A percentile compares a stretch with the other conserved stretches of the same genome.
Evolutionary conservation across 2,888 invertebrate species (phyloP).

Genomic region (Sphaerophoria rueppellii): DNA sequence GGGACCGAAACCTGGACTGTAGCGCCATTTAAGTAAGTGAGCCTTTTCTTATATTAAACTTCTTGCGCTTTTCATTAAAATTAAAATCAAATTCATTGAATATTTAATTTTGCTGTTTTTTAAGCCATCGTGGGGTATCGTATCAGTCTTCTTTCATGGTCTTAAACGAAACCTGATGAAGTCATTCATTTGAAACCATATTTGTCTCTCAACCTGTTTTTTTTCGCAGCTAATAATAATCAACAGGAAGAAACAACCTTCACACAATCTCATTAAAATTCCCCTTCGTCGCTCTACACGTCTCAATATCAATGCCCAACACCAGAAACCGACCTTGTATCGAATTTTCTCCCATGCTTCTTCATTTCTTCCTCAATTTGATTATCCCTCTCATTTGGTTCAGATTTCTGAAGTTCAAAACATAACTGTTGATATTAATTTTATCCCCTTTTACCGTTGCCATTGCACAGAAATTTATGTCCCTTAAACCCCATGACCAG

Average conservation of each 20-base stretch:
- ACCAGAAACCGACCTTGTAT: not conserved
- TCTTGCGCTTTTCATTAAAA: no score
- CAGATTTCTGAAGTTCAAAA: conserved; percentile 38
- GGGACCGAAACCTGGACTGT: no score
- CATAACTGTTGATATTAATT: conserved; percentile 40
- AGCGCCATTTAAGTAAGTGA: no score
- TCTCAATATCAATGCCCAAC: not conserved
- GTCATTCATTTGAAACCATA: no score
- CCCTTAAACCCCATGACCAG: not conserved
- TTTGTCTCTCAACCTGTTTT: no score
- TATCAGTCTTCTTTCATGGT: no score
- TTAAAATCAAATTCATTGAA: no score
- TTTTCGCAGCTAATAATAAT: not conserved
- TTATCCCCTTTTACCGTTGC: not conserved
- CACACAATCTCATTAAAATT: not conserved
- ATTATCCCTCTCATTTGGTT: conserved; percentile 31
- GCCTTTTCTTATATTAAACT: no score
- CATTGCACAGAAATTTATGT: conserved; percentile 3
- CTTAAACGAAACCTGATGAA: no score
- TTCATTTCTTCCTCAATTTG: conserved; percentile 20
- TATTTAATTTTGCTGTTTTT: no score
- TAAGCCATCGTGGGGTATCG: no score
- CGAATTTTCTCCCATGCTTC: conserved; percentile 36
- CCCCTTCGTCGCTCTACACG: not conserved
- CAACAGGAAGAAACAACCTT: conserved; percentile 1